These are phyloP conservation scores for Lagodon rhomboides DNA, from an alignment of 2,797 vertebrate genomes.

Conservation along the genomic window DNA sequence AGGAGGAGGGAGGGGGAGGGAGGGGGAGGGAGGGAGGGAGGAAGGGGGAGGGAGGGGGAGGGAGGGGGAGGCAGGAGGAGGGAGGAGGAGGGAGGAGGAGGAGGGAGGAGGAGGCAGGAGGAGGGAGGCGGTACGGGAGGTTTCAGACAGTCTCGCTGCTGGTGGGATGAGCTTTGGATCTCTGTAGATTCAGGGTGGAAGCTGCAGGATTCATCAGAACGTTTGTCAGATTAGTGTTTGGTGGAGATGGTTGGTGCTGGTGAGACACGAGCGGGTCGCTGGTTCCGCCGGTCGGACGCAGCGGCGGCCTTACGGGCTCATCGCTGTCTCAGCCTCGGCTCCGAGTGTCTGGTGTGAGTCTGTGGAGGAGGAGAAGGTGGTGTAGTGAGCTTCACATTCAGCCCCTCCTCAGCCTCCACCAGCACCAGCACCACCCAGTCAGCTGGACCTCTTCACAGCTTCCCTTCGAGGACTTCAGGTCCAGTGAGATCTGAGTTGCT, in stretches of 20 bases:
- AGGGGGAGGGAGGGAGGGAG: not conserved
- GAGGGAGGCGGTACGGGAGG: too few species aligned
- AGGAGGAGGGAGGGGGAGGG: not conserved
- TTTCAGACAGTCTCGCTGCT: constrained; percentile 22
- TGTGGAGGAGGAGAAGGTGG: constrained; percentile 6
- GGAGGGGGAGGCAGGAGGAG: not conserved
- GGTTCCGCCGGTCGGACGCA: constrained; percentile 30
- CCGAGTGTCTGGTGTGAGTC: not conserved
- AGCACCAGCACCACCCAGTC: not conserved
- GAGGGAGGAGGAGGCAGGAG: not conserved
- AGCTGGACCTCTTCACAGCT: constrained; percentile 9
- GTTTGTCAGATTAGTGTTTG: constrained; percentile 8
- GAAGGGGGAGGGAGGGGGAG: not conserved
- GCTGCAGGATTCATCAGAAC: constrained; percentile 9
- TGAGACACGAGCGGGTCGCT: not conserved
- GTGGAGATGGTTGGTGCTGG: constrained; percentile 20
- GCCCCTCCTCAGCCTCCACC: constrained; percentile 1
- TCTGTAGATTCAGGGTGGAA: not conserved
- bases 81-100: too few species aligned
- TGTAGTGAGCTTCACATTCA: constrained; percentile 1
- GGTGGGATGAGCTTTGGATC: constrained; percentile 36
- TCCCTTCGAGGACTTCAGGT: not conserved
- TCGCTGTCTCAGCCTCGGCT: constrained; percentile 20
- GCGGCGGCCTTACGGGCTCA: not conserved
- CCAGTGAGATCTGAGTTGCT: constrained; percentile 38